Evolutionary conservation across 1,140 invertebrate species (phyloP).

Genomic region (Harlomillsia oculata): DNA sequence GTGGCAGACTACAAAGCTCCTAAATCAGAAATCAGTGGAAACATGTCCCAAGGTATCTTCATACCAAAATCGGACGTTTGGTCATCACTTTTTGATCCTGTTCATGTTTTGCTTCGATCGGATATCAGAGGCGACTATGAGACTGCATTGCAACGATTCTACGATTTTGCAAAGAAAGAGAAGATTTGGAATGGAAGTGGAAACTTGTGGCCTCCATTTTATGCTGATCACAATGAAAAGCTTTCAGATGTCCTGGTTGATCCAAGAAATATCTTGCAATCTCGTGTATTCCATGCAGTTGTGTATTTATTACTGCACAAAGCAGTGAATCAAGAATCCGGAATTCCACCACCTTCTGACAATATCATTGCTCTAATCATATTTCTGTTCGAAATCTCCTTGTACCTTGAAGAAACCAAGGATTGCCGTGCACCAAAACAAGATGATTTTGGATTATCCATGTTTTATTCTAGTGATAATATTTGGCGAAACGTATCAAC

Average conservation of each 20-base stretch:
- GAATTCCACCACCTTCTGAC: slow-evolving; percentile 67
- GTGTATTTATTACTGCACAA: slow-evolving; percentile 72
- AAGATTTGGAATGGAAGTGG: slow-evolving; percentile 52
- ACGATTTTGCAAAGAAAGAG: slow-evolving; percentile 45
- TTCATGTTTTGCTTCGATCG: slow-evolving; percentile 78
- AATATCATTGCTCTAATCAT: slow-evolving; percentile 71
- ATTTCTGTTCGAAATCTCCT: slow-evolving; percentile 73
- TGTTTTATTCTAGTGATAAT: background rate
- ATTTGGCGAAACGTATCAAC: background rate
- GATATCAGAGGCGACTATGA: slow-evolving; percentile 87
- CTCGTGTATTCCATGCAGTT: background rate
- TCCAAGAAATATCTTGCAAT: slow-evolving; percentile 40
- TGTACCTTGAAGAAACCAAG: slow-evolving; percentile 50
- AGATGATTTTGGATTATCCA: background rate
- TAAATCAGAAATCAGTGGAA: slow-evolving; percentile 1
- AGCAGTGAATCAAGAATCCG: slow-evolving; percentile 62
- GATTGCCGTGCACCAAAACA: slow-evolving; percentile 1
- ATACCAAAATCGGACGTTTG: slow-evolving; percentile 76
- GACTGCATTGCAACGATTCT: slow-evolving; percentile 65
- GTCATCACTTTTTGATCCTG: slow-evolving; percentile 84
- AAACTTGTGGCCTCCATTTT: slow-evolving; percentile 71
- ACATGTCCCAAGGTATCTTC: slow-evolving; percentile 85
- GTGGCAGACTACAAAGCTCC: slow-evolving; percentile 38
- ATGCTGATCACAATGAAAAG: background rate
- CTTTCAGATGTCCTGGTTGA: slow-evolving; percentile 70